Evolutionary conservation across 2,888 invertebrate species (phyloP).

Genomic region (Serripes groenlandicus): DNA sequence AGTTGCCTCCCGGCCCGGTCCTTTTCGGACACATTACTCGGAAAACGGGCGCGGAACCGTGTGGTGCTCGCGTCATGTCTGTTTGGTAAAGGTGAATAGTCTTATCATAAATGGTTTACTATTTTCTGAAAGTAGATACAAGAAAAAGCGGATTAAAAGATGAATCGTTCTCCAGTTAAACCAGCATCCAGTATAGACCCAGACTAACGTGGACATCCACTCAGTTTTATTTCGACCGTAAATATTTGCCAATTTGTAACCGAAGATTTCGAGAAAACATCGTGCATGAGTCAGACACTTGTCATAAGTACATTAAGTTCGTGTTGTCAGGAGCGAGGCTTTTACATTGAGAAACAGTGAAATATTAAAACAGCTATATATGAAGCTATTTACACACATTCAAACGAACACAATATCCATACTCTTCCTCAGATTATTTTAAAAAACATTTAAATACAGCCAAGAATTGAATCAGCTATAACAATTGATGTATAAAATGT

Average conservation of each 20-base stretch:
- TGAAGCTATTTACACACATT: not conserved
- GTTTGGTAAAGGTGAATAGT: not conserved
- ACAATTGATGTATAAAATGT: not conserved
- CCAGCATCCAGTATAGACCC: not conserved
- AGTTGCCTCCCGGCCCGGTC: conserved; percentile 39
- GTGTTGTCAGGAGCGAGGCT: too few relatives aligned
- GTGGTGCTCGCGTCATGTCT: conserved; percentile 55
- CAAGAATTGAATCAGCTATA: not conserved
- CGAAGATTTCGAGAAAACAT: too few relatives aligned
- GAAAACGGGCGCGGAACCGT: conserved; percentile 20
- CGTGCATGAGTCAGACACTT: too few relatives aligned
- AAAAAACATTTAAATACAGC: not conserved
- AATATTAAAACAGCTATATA: too few relatives aligned
- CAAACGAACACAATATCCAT: not conserved
- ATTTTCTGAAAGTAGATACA: too few relatives aligned
- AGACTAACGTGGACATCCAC: not conserved
- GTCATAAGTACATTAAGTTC: too few relatives aligned
- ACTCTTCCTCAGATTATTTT: not conserved
- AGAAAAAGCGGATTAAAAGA: not conserved
- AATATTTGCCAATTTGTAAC: not conserved
- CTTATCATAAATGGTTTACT: too few relatives aligned
- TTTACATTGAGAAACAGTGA: too few relatives aligned
- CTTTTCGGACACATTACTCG: conserved; percentile 32
- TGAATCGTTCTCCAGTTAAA: not conserved
- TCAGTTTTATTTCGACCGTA: not conserved